Evolutionary conservation across 2,888 invertebrate genomes (phyloP), one percentile per base, ranked within the genome.

Genomic region (Leptarthrus brevirostris): DNA sequence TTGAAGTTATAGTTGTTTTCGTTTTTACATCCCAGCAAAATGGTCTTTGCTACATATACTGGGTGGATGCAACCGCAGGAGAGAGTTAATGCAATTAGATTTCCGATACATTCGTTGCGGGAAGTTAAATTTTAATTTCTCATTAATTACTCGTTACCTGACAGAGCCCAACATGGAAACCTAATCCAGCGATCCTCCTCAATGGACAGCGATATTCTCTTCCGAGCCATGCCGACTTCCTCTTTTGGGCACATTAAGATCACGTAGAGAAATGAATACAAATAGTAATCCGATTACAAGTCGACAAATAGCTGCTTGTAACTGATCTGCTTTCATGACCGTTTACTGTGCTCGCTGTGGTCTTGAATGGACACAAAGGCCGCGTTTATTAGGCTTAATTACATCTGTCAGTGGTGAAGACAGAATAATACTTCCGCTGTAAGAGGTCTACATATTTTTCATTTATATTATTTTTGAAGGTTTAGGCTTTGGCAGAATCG

Each of bases 261-360:
- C 69, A 69, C 52, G 34, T 49, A 16, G 69, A 52, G 69, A 24
- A 69, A 69, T 69, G 58, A 36, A 44, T 66, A 69, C 69, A 69
- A 69, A 69, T 52, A 49, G 69, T 69, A 69, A 69, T 69, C 69
- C 30, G 69, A 69, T 69, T 69, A 69, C 69, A 69, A 69, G 30
- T 52, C 69, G 52, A 49, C 69, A 69, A 69, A 69, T 69, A 52
- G 69, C 34, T 22, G 52, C 52, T 69, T 69, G 69, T 69, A 69
- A 69, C 69, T 52, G 69, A 69, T 69, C 69, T 69, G 47, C 18
- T 20, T 20, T 24, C 30, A 49, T 49, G 30, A 52, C 30, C 52
- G 52, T 20, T 18, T 54, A n/a, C 6, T n/a, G 16, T 24, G 14
- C 49, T 47, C 66, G 22, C 47, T 30, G 14, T 14, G 49, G 47